Percentiles rank a stretch among this genome's conserved stretches.
These are phyloP conservation scores for Apteryx owenii DNA, from an alignment of 2,113 vertebrate species.

Conservation along the genomic window DNA sequence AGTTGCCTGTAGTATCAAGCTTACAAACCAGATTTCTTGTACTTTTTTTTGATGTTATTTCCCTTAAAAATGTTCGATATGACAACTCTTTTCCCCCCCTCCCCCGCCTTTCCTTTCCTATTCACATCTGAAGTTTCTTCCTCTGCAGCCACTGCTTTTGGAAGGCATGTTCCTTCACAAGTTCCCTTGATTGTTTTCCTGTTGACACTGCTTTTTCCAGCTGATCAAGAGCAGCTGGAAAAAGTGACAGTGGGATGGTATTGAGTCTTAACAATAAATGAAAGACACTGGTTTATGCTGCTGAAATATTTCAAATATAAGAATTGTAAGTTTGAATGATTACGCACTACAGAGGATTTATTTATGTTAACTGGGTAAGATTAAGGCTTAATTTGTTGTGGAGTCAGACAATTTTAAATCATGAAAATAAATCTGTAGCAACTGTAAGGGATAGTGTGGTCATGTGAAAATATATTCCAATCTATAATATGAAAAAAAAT, in stretches of 20 bases:
- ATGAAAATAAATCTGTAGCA: background rate
- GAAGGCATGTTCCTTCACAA: background rate
- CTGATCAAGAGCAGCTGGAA: background rate
- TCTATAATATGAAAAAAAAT: background rate
- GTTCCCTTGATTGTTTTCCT: background rate
- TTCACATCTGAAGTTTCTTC: too few relatives aligned
- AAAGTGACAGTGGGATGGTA: background rate
- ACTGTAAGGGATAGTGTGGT: background rate
- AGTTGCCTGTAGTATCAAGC: background rate
- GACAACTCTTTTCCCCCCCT: background rate
- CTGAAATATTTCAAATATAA: background rate
- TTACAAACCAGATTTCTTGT: background rate
- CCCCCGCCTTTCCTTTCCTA: too few relatives aligned
- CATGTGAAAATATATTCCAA: accelerated
- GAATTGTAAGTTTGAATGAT: background rate
- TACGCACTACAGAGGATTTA: background rate
- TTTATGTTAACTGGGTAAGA: background rate
- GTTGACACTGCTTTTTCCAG: background rate
- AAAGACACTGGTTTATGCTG: background rate
- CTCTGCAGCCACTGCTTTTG: background rate
- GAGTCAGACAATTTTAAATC: background rate
- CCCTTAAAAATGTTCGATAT: background rate
- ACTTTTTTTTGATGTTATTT: background rate
- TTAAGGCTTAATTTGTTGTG: background rate
- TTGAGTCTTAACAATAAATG: background rate